Evolutionary conservation across 2,888 invertebrate genomes (phyloP).

Genomic region (Ceramica pisi): DNA sequence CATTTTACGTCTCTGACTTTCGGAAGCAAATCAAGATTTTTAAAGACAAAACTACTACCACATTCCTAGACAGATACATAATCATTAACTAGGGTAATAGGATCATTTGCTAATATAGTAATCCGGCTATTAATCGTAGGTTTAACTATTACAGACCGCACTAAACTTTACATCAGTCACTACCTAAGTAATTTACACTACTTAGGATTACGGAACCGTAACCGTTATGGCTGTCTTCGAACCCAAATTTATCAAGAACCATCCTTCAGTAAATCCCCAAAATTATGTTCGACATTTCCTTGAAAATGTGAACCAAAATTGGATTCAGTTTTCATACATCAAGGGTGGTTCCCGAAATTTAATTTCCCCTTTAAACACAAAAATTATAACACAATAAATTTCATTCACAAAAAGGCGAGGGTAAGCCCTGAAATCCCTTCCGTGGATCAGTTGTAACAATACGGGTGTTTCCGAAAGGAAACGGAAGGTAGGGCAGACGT

Average conservation of each 20-base stretch:
- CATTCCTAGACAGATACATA: not conserved
- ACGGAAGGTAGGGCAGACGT: slow-evolving; percentile 73
- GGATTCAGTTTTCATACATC: slow-evolving; percentile 60
- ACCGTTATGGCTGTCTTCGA: slow-evolving; percentile 39
- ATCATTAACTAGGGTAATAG: slow-evolving; percentile 41
- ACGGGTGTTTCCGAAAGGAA: slow-evolving; percentile 70
- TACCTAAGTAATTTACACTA: slow-evolving; percentile 53
- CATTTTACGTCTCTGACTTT: fast-evolving
- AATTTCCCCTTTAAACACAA: slow-evolving; percentile 61
- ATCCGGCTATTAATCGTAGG: slow-evolving; percentile 55
- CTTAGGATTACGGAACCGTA: slow-evolving; percentile 52
- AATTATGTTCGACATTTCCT: slow-evolving; percentile 55
- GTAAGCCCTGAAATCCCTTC: slow-evolving; percentile 63
- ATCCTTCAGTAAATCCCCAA: slow-evolving; percentile 42
- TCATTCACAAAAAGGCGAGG: slow-evolving; percentile 64
- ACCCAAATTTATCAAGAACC: slow-evolving; percentile 56
- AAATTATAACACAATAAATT: slow-evolving; percentile 69
- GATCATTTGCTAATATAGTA: slow-evolving; percentile 46
- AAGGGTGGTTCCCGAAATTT: slow-evolving; percentile 49
- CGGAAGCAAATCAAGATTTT: not conserved
- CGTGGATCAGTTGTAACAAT: slow-evolving; percentile 72
- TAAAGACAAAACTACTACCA: not conserved
- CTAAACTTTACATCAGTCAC: slow-evolving; percentile 56
- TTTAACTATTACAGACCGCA: slow-evolving; percentile 46
- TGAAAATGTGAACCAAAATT: slow-evolving; percentile 40